phyloP scores from a whole-genome alignment of 2,113 vertebrate species.

The Empidonax traillii region DNA sequence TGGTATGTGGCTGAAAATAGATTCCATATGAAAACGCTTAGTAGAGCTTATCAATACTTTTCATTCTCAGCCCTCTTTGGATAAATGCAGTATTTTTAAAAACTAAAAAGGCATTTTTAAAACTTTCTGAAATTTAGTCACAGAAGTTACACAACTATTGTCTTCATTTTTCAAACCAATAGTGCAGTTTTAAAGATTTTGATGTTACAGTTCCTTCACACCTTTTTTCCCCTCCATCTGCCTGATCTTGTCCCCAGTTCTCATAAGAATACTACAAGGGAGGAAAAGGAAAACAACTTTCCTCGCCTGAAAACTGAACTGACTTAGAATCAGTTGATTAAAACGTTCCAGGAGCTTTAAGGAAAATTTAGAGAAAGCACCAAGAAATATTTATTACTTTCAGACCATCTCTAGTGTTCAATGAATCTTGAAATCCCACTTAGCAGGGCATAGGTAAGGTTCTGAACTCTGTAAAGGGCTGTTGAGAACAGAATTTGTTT shows the following conservation, averaged over 20 bases:
- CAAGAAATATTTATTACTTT: background rate
- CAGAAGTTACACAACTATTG: background rate
- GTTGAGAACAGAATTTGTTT: background rate
- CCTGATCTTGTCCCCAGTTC: background rate
- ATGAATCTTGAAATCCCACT: background rate
- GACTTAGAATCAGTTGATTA: background rate
- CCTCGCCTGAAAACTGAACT: background rate
- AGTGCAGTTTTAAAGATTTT: background rate
- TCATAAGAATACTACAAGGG: background rate
- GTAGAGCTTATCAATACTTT: constrained; percentile 13
- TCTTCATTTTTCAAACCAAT: background rate
- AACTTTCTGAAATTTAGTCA: background rate
- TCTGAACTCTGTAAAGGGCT: background rate
- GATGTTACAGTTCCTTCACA: background rate
- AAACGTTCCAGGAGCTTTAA: background rate
- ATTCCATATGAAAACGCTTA: constrained; percentile 44
- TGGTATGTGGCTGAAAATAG: constrained; percentile 59
- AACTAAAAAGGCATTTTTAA: background rate
- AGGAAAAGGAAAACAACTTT: constrained; percentile 19
- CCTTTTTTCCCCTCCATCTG: background rate
- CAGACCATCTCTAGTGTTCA: background rate
- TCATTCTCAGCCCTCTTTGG: background rate
- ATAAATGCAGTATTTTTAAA: background rate
- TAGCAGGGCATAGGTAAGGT: background rate
- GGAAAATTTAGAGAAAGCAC: background rate